These are phyloP conservation scores for Pseudorasbora parva DNA, from an alignment of 2,113 vertebrate species.

Conservation along the genomic window DNA sequence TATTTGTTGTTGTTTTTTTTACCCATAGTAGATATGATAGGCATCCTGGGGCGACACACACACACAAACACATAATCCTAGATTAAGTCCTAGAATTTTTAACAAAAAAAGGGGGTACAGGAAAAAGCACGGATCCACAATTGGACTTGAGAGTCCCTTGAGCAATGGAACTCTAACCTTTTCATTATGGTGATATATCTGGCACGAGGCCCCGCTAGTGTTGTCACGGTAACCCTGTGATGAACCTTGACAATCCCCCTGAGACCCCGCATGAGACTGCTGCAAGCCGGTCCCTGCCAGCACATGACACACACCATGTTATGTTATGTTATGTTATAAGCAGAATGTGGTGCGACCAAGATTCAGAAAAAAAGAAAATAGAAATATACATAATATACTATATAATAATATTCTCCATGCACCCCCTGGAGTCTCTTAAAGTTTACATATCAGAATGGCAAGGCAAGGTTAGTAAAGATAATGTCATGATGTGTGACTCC, in stretches of 20 bases:
- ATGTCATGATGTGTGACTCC: not conserved
- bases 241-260: constrained; percentile 33
- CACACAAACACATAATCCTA: not conserved
- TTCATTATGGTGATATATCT: constrained; percentile 43
- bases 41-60: not conserved
- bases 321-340: not conserved
- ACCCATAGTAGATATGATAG: constrained; percentile 18
- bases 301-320: not conserved
- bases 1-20: not conserved
- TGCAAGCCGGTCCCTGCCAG: not conserved
- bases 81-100: not conserved
- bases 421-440: no score
- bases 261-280: not conserved
- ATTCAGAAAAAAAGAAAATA: not conserved
- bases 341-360: not conserved
- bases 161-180: constrained; percentile 34
- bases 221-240: constrained; percentile 29
- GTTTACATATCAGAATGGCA: no score
- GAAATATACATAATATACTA: no score
- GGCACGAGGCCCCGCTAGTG: constrained; percentile 30
- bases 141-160: constrained; percentile 9
- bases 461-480: no score
- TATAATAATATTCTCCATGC: no score
- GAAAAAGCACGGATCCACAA: constrained; percentile 19
- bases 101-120: not conserved